These are phyloP conservation scores for Lacerta viridis DNA, from an alignment of 2,797 vertebrate species.

Conservation along the genomic window DNA sequence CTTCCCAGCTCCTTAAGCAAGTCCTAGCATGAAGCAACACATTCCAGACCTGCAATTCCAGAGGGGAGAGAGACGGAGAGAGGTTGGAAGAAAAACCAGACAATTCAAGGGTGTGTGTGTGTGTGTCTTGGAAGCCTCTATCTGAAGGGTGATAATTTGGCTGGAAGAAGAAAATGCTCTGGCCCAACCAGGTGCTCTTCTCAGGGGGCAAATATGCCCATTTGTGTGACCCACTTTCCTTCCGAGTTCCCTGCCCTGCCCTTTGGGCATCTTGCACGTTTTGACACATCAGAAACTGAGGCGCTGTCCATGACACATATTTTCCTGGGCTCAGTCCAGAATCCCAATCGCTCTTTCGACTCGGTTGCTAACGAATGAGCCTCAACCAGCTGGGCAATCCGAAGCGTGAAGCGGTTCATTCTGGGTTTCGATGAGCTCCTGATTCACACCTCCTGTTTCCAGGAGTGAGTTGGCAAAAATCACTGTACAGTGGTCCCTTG, in stretches of 20 bases:
- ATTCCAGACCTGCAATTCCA: constrained; percentile 69
- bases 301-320: not conserved
- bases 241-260: constrained; percentile 2
- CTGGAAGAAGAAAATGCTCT: constrained; percentile 49
- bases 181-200: constrained; percentile 30
- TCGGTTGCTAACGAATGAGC: not conserved
- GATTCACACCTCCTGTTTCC: not conserved
- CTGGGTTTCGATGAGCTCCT: not conserved
- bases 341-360: not conserved
- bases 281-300: constrained; percentile 9
- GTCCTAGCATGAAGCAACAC: constrained; percentile 57
- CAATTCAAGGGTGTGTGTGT: no score
- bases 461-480: no score
- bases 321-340: constrained; percentile 20
- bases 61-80: constrained; percentile 25
- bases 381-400: no score
- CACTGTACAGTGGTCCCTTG: no score
- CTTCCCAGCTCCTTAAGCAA: constrained; percentile 42
- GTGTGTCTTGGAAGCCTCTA: not conserved
- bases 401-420: not conserved
- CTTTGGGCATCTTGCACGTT: constrained; percentile 36
- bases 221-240: constrained; percentile 66
- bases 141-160: constrained; percentile 50
- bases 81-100: no score
- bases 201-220: not conserved